phyloP scores from a whole-genome alignment of 1,140 invertebrate species.

The Meloidogyne floridensis region DNA sequence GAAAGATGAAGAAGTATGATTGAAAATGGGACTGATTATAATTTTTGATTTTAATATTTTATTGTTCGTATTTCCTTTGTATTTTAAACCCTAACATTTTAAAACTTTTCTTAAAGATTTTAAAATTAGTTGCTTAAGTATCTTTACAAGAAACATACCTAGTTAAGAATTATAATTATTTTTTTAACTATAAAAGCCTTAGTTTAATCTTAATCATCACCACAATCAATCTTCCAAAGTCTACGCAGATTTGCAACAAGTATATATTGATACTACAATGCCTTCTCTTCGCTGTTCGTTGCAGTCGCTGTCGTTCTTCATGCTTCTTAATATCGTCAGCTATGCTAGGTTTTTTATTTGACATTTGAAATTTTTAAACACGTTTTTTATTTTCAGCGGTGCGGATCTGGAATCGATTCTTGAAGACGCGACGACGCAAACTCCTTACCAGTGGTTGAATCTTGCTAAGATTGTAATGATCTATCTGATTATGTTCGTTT shows the following conservation, averaged over 20 bases:
- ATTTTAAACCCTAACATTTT: not conserved
- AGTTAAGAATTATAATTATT: too few species aligned
- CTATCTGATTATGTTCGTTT: not conserved
- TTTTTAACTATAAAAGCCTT: too few species aligned
- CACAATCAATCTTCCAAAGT: too few species aligned
- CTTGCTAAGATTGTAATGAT: not conserved
- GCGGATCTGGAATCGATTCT: not conserved
- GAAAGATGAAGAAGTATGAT: not conserved
- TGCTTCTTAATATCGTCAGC: not conserved
- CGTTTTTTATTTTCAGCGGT: not conserved
- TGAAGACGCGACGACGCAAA: not conserved
- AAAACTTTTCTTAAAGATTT: too few species aligned
- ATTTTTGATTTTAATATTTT: not conserved
- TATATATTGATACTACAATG: too few species aligned
- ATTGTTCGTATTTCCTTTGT: not conserved
- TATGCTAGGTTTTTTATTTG: not conserved
- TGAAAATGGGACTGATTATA: too few species aligned
- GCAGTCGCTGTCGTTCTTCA: not conserved
- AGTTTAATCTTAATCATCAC: too few species aligned
- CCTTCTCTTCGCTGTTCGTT: too few species aligned
- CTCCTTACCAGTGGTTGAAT: not conserved
- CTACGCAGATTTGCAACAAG: too few species aligned
- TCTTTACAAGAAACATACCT: too few species aligned
- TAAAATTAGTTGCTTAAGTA: too few species aligned
- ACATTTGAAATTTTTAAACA: not conserved